Percentiles rank a stretch among this genome's conserved stretches.
Evolutionary conservation across 2,113 vertebrate species (phyloP).

Genomic region (Solea solea): DNA sequence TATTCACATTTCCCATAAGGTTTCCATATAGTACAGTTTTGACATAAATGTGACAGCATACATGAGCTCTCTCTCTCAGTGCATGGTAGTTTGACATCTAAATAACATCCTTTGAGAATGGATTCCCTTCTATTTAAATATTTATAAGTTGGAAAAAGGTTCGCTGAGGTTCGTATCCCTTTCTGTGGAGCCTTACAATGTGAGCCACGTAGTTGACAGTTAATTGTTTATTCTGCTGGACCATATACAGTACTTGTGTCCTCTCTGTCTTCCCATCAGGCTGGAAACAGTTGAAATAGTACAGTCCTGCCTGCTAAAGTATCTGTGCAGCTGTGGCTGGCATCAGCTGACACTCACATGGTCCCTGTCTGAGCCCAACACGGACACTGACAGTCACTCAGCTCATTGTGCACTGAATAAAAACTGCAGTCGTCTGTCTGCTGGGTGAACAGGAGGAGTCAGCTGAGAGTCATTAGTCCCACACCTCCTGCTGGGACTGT

Average conservation of each 20-base stretch:
- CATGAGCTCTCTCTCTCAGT: neutral
- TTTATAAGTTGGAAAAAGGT: too few relatives aligned
- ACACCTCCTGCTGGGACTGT: too few relatives aligned
- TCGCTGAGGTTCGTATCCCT: too few relatives aligned
- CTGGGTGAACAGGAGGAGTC: slow-evolving; percentile 22
- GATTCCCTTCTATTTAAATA: too few relatives aligned
- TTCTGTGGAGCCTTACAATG: neutral
- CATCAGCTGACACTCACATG: slow-evolving; percentile 46
- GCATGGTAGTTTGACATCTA: neutral
- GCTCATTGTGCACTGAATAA: too few relatives aligned
- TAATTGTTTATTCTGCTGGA: neutral
- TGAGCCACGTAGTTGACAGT: neutral
- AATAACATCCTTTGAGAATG: too few relatives aligned
- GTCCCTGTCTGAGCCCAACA: slow-evolving; percentile 5
- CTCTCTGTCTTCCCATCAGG: neutral
- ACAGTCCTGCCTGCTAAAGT: neutral
- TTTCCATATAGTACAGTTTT: too few relatives aligned
- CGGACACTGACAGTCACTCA: slow-evolving; percentile 33
- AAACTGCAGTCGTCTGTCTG: too few relatives aligned
- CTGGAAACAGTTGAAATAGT: slow-evolving; percentile 8
- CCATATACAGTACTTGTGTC: neutral
- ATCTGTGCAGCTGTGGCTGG: neutral
- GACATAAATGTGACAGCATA: too few relatives aligned
- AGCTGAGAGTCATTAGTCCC: slow-evolving; percentile 46
- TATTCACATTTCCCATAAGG: too few relatives aligned